These are phyloP conservation scores for Oryzias woworae DNA, from an alignment of 2,113 vertebrate species.

Conservation along the genomic window DNA sequence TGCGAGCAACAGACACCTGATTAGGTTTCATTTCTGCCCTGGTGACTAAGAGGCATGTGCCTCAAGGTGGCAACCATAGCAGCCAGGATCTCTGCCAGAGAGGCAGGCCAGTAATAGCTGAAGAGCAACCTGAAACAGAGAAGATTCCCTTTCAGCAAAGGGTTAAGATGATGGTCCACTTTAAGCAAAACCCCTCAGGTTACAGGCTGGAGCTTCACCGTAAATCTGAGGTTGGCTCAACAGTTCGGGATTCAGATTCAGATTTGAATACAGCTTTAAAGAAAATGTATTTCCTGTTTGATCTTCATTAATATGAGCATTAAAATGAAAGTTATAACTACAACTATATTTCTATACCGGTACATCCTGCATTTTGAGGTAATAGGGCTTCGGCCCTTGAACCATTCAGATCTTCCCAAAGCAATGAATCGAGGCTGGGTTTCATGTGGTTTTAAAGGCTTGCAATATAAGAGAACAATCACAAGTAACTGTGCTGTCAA, in stretches of 20 bases:
- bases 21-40: slow-evolving; percentile 70
- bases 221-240: slow-evolving; percentile 8
- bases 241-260: neutral
- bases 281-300: neutral
- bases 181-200: slow-evolving; percentile 33
- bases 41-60: slow-evolving; percentile 63
- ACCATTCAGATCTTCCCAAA: no score
- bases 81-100: slow-evolving; percentile 65
- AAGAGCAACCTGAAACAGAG: slow-evolving; percentile 55
- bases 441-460: no score
- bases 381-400: no score
- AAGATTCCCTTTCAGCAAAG: slow-evolving; percentile 50
- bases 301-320: neutral
- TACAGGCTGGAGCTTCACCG: slow-evolving; percentile 13
- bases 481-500: no score
- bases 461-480: no score
- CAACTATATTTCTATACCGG: no score
- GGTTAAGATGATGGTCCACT: slow-evolving; percentile 15
- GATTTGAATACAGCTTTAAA: slow-evolving; percentile 7
- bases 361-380: no score
- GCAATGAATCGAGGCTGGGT: no score
- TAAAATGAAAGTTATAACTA: no score
- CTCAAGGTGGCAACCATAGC: slow-evolving; percentile 60
- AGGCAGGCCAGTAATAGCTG: slow-evolving; percentile 67
- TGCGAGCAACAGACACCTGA: slow-evolving; percentile 55